Percentiles rank a stretch among this genome's conserved stretches.
phyloP scores from a whole-genome alignment of 1,140 invertebrate species.

The Sinella curviseta region DNA sequence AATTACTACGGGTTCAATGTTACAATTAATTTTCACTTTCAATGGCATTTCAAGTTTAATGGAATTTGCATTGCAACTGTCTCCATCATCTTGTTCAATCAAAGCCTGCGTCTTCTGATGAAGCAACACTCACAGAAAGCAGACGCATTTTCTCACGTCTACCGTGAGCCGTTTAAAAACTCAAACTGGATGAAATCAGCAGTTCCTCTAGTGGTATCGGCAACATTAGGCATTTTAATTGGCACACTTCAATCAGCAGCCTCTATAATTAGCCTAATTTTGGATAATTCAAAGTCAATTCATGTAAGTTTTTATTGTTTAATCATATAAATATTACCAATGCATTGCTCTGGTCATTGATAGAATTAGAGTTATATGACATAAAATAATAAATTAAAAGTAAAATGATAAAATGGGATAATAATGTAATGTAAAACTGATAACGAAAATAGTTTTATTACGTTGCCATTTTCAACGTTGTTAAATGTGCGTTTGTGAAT shows the following conservation, averaged over 20 bases:
- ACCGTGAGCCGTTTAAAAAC: not conserved
- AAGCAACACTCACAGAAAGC: not conserved
- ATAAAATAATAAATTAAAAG: too few relatives aligned
- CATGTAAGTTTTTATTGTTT: not conserved
- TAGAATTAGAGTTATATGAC: too few relatives aligned
- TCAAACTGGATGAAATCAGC: conserved; percentile 28
- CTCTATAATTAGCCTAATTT: not conserved
- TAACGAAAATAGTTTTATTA: too few relatives aligned
- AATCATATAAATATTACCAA: too few relatives aligned
- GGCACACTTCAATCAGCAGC: not conserved
- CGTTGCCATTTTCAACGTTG: too few relatives aligned
- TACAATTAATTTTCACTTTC: too few relatives aligned
- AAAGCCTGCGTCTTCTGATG: not conserved
- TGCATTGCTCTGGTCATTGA: too few relatives aligned
- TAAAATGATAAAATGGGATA: too few relatives aligned
- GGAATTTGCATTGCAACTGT: not conserved
- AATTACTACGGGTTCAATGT: too few relatives aligned
- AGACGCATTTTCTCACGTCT: not conserved
- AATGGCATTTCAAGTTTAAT: not conserved
- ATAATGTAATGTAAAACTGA: too few relatives aligned
- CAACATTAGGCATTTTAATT: not conserved
- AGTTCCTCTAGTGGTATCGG: not conserved
- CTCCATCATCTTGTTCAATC: not conserved
- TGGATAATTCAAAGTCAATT: not conserved
- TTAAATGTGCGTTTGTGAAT: too few relatives aligned